phyloP scores from a whole-genome alignment of 53 echinoderm and acorn worm genomes.

The Temnopleurus reevesii region DNA sequence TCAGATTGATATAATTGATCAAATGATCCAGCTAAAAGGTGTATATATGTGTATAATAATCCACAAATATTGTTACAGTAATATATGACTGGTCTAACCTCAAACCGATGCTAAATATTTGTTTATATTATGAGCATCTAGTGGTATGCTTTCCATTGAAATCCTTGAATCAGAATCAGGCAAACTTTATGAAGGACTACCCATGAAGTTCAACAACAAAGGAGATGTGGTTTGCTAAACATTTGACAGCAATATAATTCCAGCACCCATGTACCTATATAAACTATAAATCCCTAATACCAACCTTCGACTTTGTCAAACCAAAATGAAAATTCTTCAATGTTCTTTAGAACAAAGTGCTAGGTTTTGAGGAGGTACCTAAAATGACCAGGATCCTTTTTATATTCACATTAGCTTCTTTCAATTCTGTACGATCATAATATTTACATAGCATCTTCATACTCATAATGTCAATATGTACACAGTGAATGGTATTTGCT shows the following conservation, averaged over 20 bases:
- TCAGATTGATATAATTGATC: too few species aligned
- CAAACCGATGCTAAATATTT: background rate
- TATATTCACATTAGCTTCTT: too few species aligned
- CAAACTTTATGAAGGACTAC: background rate
- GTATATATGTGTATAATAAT: background rate
- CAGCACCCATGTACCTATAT: background rate
- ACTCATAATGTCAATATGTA: background rate
- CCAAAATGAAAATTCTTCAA: too few species aligned
- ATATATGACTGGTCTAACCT: background rate
- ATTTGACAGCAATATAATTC: background rate
- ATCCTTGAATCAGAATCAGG: background rate
- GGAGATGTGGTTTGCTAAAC: background rate
- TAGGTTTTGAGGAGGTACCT: too few species aligned
- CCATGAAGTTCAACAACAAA: background rate
- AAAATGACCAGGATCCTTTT: too few species aligned
- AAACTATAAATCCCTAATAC: too few species aligned
- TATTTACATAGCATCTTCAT: background rate
- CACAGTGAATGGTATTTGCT: slow-evolving; percentile 1
- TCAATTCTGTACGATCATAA: too few species aligned
- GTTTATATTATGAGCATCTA: background rate
- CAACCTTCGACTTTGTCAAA: too few species aligned
- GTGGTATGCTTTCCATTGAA: background rate
- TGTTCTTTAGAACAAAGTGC: too few species aligned
- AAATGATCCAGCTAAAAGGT: background rate
- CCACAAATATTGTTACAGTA: background rate